These are phyloP conservation scores for Epiblema foenella DNA, from an alignment of 2,888 invertebrate species.

Conservation along the genomic window DNA sequence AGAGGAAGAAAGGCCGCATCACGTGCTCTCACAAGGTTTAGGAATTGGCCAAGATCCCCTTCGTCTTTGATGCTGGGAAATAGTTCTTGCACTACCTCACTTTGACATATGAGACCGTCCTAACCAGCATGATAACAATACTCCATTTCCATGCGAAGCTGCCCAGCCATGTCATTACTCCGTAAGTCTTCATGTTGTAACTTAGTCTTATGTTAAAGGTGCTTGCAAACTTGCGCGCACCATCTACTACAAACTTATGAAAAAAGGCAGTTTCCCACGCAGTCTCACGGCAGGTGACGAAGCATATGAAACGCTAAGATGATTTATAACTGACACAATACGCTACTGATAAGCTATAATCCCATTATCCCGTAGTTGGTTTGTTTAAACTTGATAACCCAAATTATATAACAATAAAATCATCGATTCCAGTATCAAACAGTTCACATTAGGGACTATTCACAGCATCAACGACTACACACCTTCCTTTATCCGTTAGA, in stretches of 20 bases:
- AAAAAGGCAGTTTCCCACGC: constrained; percentile 16
- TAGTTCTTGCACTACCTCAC: constrained; percentile 1
- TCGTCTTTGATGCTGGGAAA: constrained; percentile 32
- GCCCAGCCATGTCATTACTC: background rate
- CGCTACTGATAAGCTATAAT: constrained; percentile 3
- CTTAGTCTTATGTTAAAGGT: constrained; percentile 29
- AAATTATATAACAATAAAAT: background rate
- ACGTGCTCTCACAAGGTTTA: constrained; percentile 79
- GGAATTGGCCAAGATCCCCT: constrained; percentile 50
- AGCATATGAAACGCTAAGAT: constrained; percentile 12
- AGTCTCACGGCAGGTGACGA: constrained; percentile 20
- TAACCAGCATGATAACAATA: constrained; percentile 1
- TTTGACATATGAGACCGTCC: background rate
- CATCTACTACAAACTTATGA: constrained; percentile 25
- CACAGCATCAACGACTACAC: constrained; percentile 22
- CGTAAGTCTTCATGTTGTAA: constrained; percentile 17
- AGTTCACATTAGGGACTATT: constrained; percentile 21
- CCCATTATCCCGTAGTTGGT: constrained; percentile 5
- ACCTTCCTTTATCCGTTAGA: constrained; percentile 11
- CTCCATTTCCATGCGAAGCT: background rate
- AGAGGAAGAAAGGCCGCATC: constrained; percentile 72
- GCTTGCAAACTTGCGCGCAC: constrained; percentile 30
- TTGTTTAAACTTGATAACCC: constrained; percentile 3
- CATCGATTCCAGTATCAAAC: background rate
- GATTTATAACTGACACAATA: background rate